Evolutionary conservation across 2,888 invertebrate species (phyloP).

Genomic region (Physocephala rufipes): DNA sequence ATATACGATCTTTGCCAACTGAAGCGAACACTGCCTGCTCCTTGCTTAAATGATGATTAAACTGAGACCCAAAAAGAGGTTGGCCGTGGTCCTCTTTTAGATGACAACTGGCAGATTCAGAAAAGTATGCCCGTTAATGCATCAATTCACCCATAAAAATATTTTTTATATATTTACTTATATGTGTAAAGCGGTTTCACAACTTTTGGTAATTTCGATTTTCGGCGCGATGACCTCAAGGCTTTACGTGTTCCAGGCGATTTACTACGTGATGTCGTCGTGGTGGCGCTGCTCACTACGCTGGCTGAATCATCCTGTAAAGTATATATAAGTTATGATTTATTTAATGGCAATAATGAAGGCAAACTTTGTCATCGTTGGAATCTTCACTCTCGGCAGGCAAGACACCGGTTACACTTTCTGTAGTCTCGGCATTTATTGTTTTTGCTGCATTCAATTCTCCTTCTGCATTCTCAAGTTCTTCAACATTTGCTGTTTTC

Average conservation of each 20-base stretch:
- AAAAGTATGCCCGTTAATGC: not conserved
- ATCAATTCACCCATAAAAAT: not conserved
- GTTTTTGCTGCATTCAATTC: not conserved
- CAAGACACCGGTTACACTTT: not conserved
- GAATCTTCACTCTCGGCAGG: constrained; percentile 26
- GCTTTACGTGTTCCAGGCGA: constrained; percentile 77
- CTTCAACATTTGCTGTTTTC: not conserved
- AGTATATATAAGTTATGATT: too few relatives aligned
- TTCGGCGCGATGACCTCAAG: constrained; percentile 70
- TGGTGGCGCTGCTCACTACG: constrained; percentile 81
- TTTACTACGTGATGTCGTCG: constrained; percentile 82
- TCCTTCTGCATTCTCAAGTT: constrained; percentile 2
- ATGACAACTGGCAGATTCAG: constrained; percentile 70
- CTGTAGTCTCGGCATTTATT: not conserved
- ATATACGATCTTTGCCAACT: constrained; percentile 92
- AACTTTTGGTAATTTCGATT: constrained; percentile 69
- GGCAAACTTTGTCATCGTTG: constrained; percentile 27
- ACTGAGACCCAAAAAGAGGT: constrained; percentile 92
- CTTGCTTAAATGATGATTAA: constrained; percentile 86
- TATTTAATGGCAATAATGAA: not conserved
- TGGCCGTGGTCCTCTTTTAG: constrained; percentile 93
- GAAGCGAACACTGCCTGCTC: constrained; percentile 92
- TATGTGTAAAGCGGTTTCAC: constrained; percentile 79
- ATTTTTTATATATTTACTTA: constrained; percentile 46
- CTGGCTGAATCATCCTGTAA: constrained; percentile 77